Evolutionary conservation across 1,140 invertebrate species (phyloP), one percentile per base, ranked within the genome.

Genomic region (Eupeodes corollae): DNA sequence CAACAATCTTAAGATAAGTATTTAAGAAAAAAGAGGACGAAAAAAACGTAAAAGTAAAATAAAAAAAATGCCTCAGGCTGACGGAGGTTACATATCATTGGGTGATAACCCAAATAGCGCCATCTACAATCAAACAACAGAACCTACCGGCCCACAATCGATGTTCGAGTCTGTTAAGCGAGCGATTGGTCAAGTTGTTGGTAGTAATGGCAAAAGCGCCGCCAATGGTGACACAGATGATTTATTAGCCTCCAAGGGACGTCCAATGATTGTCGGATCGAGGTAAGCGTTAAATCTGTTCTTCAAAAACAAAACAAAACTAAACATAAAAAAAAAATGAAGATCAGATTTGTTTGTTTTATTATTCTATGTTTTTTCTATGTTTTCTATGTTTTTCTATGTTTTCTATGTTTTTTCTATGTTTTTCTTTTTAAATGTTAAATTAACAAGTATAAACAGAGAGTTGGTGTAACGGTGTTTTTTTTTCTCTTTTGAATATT

Each of bases 71-170:
- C 66, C 65, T 49, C 65, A 67, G 51, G 52, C 58, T 30, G 66
- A 68, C 50, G 65, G 65, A 52, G 66, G 66, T 46, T 68, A 68
- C 58, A 55, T 66, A 34, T 67, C 65, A 47, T 54, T 68, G 44
- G 63, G 59, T 35, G 58, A 57, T 55, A 59, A 56, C 45, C 60
- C 45, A 45, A 53, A 54, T 35, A 54, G 57, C 33, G 60, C 63
- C 50, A 67, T 68, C 43, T 68, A 68, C 56, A 66, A 68, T 49
- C 58, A 63, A 35, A 68, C 66, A 54, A 68, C 66, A 57, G 66
- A 68, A 53, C 66, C 66, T 48, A 60, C 61, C 37, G 50, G 61
- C 41, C 55, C 63, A 42, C 49, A 53, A 44, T 67, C 66, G 15
- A 63, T 68, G 6, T 68, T 68, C 45, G 61, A 60, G 49, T 62